Base-by-base conservation (phyloP, 2,888 invertebrate genomes). In the Serrognathus titanus region DNA sequence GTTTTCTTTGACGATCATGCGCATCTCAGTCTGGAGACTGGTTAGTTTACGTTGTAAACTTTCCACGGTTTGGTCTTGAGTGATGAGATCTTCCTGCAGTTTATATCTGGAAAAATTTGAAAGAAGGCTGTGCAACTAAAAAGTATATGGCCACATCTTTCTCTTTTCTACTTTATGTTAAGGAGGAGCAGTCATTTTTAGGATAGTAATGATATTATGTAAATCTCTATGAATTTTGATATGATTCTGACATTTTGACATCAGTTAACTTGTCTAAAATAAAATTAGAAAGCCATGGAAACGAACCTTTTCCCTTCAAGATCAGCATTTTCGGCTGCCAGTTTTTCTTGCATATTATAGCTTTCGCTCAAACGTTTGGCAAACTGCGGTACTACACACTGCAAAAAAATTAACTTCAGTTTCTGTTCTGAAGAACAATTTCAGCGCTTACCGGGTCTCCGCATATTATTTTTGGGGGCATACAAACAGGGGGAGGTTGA, bases 281-380 rank as follows among this genome's bases (percentile, higher is more conserved):
- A 6, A 40, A 12, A 6, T 13, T 40, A 6, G 7, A 40, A 8
- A 40, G 12, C 6, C 40, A 13, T 11, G 40, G 13, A 35, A 38
- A 13, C 53, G 59, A 71, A 87, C 85, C 86, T 84, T 71, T 83
- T 85, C 51, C 83, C 83, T 77, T 88, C 87, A 64, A 88, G 76
- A 66, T 84, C 81, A 10, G 85, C 85, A 73, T 87, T 87, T 73
- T 87, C 87, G 5, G 82, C 80, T 0, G 83, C 86, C 51, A 88
- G 75, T 71, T 82, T 84, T 71, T 87, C 87, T 67, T 87, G 86
- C 83, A 86, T 83, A 63, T 81, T 82, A 72, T 86, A 83, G 64
- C 85, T 85, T 69, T 86, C 85, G 57, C 78, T 82, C 57, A 87
- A 76, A 67, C 83, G 83, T 64, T 83, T 80, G 8, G 84, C 79